Evolutionary conservation across 2,113 vertebrate species (phyloP).

Genomic region (Laterallus jamaicensis): DNA sequence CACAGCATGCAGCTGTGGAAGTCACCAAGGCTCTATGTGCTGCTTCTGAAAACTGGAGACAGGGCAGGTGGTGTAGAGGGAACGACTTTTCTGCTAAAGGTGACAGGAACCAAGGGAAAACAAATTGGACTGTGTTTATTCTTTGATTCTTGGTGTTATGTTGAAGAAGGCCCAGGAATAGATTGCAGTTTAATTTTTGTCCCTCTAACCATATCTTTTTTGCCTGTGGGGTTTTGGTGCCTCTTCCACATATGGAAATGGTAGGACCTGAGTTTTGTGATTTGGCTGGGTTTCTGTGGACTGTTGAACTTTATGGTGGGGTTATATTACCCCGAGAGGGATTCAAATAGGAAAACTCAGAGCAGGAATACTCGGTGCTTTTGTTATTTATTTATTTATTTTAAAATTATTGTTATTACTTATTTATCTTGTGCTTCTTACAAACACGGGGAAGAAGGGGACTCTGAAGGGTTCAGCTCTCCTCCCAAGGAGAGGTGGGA

Average conservation of each 20-base stretch:
- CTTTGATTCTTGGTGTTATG: neutral
- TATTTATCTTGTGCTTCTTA: neutral
- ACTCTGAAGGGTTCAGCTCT: neutral
- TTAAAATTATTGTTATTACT: neutral
- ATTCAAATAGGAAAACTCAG: neutral
- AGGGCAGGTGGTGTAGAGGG: neutral
- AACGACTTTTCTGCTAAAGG: neutral
- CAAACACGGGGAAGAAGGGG: neutral
- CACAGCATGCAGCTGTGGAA: neutral
- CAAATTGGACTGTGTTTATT: neutral
- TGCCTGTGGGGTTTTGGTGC: neutral
- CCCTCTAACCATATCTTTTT: neutral
- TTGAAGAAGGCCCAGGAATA: neutral
- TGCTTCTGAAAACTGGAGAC: neutral
- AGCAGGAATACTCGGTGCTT: neutral
- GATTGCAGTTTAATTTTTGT: neutral
- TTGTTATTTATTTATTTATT: neutral
- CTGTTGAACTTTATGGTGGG: neutral
- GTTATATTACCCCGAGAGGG: neutral
- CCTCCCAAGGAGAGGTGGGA: neutral
- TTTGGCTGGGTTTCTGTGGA: neutral
- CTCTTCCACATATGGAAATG: neutral
- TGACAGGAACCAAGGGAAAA: neutral
- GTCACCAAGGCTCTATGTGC: neutral
- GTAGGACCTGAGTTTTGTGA: neutral